Evolutionary conservation across 2,113 vertebrate genomes (phyloP), one percentile per base, ranked within the genome.

Genomic region (Hippocampus barbouri): DNA sequence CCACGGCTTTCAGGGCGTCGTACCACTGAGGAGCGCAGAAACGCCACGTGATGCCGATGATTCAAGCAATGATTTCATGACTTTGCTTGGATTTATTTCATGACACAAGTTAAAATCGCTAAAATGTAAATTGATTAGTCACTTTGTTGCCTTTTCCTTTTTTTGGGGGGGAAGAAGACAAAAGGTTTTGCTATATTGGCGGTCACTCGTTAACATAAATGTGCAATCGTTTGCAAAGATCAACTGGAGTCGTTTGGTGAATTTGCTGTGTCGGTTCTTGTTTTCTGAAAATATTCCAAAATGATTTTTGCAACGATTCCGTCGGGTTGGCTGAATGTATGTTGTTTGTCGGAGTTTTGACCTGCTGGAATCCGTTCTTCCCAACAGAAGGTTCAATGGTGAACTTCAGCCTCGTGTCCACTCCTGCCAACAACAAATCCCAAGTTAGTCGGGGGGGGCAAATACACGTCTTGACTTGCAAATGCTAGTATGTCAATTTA

Each of bases 321-420:
- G 9, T 25, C 5, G n/a, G 10, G 9, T 23, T n/a, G 23, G 21
- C 54, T 27, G 23, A 54, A 54, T 53, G 51, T 3, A 54, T 23
- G n/a, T 23, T 6, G 16, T 20, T 45, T 45, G 43, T 45, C 18
- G 8, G 3, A 18, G 6, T 38, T 57, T 77, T 92, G 91, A 98
- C 97, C 96, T 99, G 97, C 85, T 98, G 96, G 94, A 98, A 99
- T 69, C 97, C 97, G 87, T 97, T 97, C 84, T 98, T 96, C 74
- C 96, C 96, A 84, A 98, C 84, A 51, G 94, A 97, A 2, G 97
- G 97, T 68, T 98, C 96, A 71, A 99, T 94, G 78, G 97, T 98
- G 71, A 99, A 99, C 87, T 98, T 99, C 90, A 99, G 87, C 82
- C 96, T 95, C 20, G 96, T 98, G 86, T 99, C 97, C 70, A 98